Evolutionary conservation across 1,140 invertebrate genomes (phyloP), one percentile per base, ranked within the genome.

Genomic region (Drosophila yakuba): DNA sequence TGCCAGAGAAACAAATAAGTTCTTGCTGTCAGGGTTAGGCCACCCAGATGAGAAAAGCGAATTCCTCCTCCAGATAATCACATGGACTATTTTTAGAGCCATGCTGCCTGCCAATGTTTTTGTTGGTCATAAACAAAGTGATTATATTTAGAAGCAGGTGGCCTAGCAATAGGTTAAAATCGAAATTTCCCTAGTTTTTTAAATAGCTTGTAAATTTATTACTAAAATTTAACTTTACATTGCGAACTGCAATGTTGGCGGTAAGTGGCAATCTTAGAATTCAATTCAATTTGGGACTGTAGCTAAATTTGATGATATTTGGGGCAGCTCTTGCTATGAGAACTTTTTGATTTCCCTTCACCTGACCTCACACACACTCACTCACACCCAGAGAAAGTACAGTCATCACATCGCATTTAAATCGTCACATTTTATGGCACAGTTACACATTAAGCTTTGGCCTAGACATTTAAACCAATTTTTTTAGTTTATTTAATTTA

Each of bases 181-280:
- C 4, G 10, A 64, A 2, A 25, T n/a, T 32, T 45, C 15, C 61
- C 47, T 7, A 15, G 23, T 41, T 12, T 52, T 47, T 3, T 38
- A 45, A 45, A 35, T 58, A 74, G 39, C 52, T 43, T 52, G 25
- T 76, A 76, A 32, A 54, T 56, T 63, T 63, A 74, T 20, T 51
- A 48, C 43, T 76, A 76, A 67, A 75, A 38, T 71, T 66, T 89
- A 88, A 83, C 75, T 83, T 88, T 83, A 79, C 84, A 88, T 89
- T 88, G 84, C 83, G 83, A 88, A 88, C 62, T 88, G 84, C 80
- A 89, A 62, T 88, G 84, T 89, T 28, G 84, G 84, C 83, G 83
- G 83, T 88, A 88, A 88, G 83, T 88, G 84, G 79, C 83, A 86
- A 81, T 32, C 32, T 52, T 80, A 43, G 51, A 62, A 75, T 58